phyloP scores from a whole-genome alignment of 30 jellyfish, hydroid and myxozoan genomes.

The Nemopilema nomurai region DNA sequence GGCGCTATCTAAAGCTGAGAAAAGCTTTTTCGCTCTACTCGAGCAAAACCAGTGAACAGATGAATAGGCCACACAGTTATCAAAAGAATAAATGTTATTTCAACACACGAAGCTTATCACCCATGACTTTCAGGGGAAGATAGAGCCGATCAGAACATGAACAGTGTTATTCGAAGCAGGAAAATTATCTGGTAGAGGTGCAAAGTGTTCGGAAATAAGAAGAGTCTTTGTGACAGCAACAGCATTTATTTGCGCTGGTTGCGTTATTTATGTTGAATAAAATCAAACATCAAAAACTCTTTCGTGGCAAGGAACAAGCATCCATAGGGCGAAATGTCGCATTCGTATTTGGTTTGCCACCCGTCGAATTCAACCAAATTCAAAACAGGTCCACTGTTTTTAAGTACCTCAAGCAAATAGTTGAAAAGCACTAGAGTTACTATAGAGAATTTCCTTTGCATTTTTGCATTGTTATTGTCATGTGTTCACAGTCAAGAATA shows the following conservation, averaged over 20 bases:
- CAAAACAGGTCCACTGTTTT: background rate
- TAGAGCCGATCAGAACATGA: background rate
- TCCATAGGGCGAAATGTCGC: background rate
- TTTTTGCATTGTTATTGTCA: background rate
- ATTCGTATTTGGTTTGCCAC: slow-evolving; percentile 30
- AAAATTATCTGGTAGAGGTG: background rate
- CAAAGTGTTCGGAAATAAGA: background rate
- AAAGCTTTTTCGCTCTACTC: too few species aligned
- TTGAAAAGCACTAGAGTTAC: slow-evolving; percentile 5
- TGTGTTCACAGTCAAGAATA: too few species aligned
- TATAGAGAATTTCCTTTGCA: slow-evolving; percentile 6
- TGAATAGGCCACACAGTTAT: too few species aligned
- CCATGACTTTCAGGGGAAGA: too few species aligned
- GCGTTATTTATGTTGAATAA: background rate
- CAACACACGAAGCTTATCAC: background rate
- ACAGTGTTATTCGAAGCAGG: background rate
- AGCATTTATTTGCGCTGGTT: background rate
- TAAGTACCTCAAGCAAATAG: slow-evolving; percentile 8
- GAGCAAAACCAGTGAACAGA: too few species aligned
- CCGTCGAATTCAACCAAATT: slow-evolving; percentile 4
- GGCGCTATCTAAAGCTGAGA: too few species aligned
- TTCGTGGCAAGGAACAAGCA: slow-evolving; percentile 11
- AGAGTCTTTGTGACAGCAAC: background rate
- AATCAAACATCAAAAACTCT: background rate
- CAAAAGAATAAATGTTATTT: too few species aligned